phyloP scores from a whole-genome alignment of 2,888 invertebrate genomes.

The Scrobipalpa atriplicella region DNA sequence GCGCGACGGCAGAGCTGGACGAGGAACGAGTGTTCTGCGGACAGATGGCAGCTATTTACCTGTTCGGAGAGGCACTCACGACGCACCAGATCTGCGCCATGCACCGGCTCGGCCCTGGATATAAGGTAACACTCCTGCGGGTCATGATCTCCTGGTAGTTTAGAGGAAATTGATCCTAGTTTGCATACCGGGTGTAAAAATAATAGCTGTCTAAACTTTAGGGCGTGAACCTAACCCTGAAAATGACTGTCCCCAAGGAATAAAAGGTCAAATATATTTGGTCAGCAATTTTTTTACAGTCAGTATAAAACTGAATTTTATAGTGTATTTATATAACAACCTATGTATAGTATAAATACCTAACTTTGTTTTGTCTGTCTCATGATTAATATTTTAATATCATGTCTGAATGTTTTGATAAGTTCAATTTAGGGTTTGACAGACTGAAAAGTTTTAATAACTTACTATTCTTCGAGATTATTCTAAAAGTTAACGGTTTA shows the following conservation, averaged over 20 bases:
- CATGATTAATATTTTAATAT: not conserved
- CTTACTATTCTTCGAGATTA: not conserved
- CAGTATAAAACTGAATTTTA: too few relatives aligned
- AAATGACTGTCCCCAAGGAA: too few relatives aligned
- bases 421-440: not conserved
- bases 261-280: too few relatives aligned
- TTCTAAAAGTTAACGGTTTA: constrained; percentile 8
- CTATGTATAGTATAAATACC: too few relatives aligned
- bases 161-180: too few relatives aligned
- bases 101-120: constrained; percentile 98
- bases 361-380: not conserved
- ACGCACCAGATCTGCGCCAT: constrained; percentile 99
- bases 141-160: constrained; percentile 4
- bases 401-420: not conserved
- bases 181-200: too few relatives aligned
- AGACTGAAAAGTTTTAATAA: not conserved
- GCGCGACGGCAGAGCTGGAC: constrained; percentile 97
- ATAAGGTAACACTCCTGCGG: constrained; percentile 87
- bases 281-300: too few relatives aligned
- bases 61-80: constrained; percentile 98
- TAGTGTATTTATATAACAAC: too few relatives aligned
- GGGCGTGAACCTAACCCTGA: too few relatives aligned
- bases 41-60: constrained; percentile 99
- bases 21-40: constrained; percentile 99
- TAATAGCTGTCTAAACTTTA: too few relatives aligned